Evolutionary conservation across 2,113 vertebrate species (phyloP).

Genomic region (Peromyscus californicus): DNA sequence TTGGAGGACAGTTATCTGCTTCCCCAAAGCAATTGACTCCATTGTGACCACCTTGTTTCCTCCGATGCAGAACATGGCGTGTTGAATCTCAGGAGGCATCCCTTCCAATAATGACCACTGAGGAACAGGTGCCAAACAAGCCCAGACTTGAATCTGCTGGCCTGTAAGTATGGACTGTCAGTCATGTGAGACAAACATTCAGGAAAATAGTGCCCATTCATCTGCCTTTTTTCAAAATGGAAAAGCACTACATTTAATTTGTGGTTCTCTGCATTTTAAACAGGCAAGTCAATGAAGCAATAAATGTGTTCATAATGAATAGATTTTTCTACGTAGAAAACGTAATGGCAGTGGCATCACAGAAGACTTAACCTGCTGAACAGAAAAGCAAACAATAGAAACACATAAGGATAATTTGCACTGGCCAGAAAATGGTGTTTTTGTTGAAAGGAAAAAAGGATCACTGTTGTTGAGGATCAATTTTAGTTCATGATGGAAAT

Average conservation of each 20-base stretch:
- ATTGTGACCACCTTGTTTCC: slow-evolving; percentile 12
- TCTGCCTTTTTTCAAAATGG: slow-evolving; percentile 61
- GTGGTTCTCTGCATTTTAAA: slow-evolving; percentile 84
- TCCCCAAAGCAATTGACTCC: slow-evolving; percentile 59
- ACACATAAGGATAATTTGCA: slow-evolving; percentile 32
- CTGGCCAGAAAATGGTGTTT: slow-evolving; percentile 66
- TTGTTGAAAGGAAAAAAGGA: slow-evolving; percentile 47
- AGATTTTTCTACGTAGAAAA: slow-evolving; percentile 80
- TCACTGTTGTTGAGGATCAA: slow-evolving; percentile 22
- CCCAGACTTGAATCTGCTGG: slow-evolving; percentile 52
- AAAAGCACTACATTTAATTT: slow-evolving; percentile 81
- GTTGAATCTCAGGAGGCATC: slow-evolving; percentile 64
- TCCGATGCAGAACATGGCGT: background rate
- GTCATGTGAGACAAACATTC: slow-evolving; percentile 82
- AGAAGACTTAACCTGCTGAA: slow-evolving; percentile 76
- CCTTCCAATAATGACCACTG: slow-evolving; percentile 62
- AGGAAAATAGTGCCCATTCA: slow-evolving; percentile 76
- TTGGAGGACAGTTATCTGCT: slow-evolving; percentile 41
- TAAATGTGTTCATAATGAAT: slow-evolving; percentile 84
- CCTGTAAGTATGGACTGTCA: slow-evolving; percentile 75
- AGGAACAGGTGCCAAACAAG: slow-evolving; percentile 66
- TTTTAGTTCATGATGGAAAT: slow-evolving; percentile 55
- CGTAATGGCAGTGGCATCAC: slow-evolving; percentile 70
- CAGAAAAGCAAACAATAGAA: slow-evolving; percentile 74
- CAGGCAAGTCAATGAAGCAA: slow-evolving; percentile 84